These are phyloP conservation scores for Daboia siamensis DNA, from an alignment of 2,113 vertebrate species.

Conservation along the genomic window DNA sequence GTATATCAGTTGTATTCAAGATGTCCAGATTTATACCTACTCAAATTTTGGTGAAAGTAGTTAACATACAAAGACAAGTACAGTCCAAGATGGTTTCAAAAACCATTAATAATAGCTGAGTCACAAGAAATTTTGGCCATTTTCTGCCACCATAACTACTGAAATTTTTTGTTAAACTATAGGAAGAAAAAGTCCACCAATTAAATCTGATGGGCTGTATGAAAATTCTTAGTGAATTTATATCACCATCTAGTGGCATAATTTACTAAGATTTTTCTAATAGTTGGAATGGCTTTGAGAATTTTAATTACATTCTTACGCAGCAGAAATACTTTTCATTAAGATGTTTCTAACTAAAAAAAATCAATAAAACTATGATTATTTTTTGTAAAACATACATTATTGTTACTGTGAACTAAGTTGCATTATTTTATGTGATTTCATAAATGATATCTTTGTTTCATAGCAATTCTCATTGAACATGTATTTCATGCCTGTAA, in stretches of 20 bases:
- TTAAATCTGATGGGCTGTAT: background rate
- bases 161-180: rapidly evolving
- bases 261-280: background rate
- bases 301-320: background rate
- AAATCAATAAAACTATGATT: constrained; percentile 27
- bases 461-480: background rate
- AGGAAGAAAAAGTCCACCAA: background rate
- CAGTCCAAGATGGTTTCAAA: constrained; percentile 1
- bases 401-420: constrained; percentile 3
- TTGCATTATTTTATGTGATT: background rate
- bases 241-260: constrained; percentile 12
- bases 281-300: background rate
- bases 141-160: background rate
- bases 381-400: background rate
- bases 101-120: background rate
- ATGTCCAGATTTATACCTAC: background rate
- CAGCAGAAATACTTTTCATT: background rate
- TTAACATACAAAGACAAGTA: background rate
- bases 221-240: background rate
- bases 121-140: background rate
- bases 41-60: background rate
- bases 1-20: background rate
- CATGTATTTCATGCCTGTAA: background rate
- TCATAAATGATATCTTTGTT: background rate
- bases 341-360: background rate